A percentile compares a stretch with the other conserved stretches of the same genome.
These are phyloP conservation scores for Onychostruthus taczanowskii DNA, from an alignment of 2,113 vertebrate species.

Conservation along the genomic window DNA sequence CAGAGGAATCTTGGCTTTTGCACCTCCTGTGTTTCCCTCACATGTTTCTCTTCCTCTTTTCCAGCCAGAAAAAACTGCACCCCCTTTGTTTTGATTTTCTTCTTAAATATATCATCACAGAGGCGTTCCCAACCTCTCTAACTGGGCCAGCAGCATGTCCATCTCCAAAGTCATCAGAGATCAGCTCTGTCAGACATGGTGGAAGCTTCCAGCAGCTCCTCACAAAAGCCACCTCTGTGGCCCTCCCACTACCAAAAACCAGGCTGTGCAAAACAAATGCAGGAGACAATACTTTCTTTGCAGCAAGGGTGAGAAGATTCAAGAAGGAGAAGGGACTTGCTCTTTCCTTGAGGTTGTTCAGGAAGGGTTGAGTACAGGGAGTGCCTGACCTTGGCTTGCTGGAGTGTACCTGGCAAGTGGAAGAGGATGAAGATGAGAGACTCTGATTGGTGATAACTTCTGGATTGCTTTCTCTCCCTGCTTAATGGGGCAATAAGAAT, in stretches of 20 bases:
- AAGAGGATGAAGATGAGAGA: background rate
- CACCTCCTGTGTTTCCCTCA: background rate
- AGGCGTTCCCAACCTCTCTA: rapidly evolving
- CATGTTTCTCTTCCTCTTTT: background rate
- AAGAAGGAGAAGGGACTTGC: background rate
- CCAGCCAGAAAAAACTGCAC: background rate
- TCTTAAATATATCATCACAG: background rate
- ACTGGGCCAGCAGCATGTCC: background rate
- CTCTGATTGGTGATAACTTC: background rate
- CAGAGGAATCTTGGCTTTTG: background rate
- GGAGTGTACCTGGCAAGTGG: background rate
- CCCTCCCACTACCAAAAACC: rapidly evolving
- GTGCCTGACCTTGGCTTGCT: background rate
- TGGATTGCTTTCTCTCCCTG: background rate
- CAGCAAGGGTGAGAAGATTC: background rate
- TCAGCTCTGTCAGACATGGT: background rate
- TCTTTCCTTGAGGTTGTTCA: background rate
- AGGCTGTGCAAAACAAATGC: background rate
- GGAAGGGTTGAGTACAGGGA: background rate
- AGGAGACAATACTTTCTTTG: background rate
- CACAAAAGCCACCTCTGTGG: background rate
- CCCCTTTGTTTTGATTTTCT: background rate
- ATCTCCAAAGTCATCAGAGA: background rate
- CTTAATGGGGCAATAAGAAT: rapidly evolving
- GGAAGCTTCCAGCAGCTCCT: background rate